Conservation (phyloP, 2,888 invertebrate genomes). For the Aphidoletes aphidimyza region DNA sequence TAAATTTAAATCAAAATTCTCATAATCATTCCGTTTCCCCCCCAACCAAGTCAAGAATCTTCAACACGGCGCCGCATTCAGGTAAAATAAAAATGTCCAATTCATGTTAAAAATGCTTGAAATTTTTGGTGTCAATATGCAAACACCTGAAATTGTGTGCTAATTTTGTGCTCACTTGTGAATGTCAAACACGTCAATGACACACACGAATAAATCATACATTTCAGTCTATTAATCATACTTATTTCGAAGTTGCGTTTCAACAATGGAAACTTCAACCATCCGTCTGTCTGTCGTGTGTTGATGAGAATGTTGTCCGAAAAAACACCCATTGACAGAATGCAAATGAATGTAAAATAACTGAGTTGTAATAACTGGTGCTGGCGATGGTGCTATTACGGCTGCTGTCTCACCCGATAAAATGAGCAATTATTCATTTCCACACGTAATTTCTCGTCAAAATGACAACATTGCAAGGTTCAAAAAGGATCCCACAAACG, state of each 20-base stretch:
- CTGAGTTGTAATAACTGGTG: too few relatives aligned
- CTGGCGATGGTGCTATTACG: too few relatives aligned
- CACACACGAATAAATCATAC: conserved; percentile 40
- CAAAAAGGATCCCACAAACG: too few relatives aligned
- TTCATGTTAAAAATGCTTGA: not conserved
- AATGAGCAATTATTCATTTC: conserved; percentile 13
- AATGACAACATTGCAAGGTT: not conserved
- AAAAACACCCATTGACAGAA: not conserved
- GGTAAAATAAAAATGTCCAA: too few relatives aligned
- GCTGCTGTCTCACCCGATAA: not conserved
- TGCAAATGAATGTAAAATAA: not conserved
- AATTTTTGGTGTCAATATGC: not conserved
- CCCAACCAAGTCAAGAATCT: too few relatives aligned
- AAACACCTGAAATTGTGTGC: not conserved
- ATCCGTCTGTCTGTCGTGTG: too few relatives aligned
- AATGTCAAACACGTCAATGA: conserved; percentile 17
- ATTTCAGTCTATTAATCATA: conserved; percentile 47
- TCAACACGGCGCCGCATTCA: too few relatives aligned
- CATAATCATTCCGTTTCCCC: too few relatives aligned
- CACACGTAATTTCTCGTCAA: not conserved
- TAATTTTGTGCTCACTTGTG: not conserved
- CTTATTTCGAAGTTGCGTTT: conserved; percentile 35
- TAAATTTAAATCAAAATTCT: too few relatives aligned
- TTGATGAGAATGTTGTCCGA: not conserved
- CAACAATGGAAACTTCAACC: not conserved